Evolutionary conservation across 2,888 invertebrate genomes (phyloP).

Genomic region (Pseudolycoriella hygida): DNA sequence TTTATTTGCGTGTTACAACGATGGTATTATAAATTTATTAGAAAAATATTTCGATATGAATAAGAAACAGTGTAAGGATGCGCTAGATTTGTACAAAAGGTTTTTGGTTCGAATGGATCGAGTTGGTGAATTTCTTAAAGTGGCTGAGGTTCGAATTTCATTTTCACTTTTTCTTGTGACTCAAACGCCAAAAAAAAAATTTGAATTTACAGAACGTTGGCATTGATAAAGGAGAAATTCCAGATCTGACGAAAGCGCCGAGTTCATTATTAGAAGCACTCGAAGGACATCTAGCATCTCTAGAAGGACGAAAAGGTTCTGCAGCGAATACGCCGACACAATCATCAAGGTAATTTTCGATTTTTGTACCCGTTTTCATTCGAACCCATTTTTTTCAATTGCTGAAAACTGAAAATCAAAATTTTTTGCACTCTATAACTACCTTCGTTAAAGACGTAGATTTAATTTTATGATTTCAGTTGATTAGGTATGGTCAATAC

Average conservation of each 20-base stretch:
- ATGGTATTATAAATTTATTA: constrained; percentile 94
- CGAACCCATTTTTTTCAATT: constrained; percentile 2
- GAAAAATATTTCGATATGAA: constrained; percentile 99
- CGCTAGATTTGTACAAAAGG: constrained; percentile 95
- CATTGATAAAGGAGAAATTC: constrained; percentile 96
- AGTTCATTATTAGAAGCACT: constrained; percentile 92
- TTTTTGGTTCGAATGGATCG: constrained; percentile 97
- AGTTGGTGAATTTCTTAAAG: constrained; percentile 94
- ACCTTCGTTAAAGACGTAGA: constrained; percentile 8
- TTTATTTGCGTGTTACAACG: constrained; percentile 98
- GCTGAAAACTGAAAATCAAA: neutral
- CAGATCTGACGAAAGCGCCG: constrained; percentile 94
- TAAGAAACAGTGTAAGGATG: constrained; percentile 96
- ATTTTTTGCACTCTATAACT: constrained; percentile 10
- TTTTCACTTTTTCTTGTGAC: neutral
- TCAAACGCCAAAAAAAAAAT: constrained; percentile 1
- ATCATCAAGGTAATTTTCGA: constrained; percentile 47
- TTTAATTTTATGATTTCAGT: neutral
- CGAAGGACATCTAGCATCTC: constrained; percentile 81
- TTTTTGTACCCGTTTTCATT: constrained; percentile 5
- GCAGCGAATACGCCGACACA: constrained; percentile 75
- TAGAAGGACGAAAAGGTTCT: constrained; percentile 85
- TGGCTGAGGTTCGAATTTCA: constrained; percentile 37
- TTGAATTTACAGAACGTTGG: constrained; percentile 59
- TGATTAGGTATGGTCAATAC: too few relatives aligned